Evolutionary conservation across 2,888 invertebrate genomes (phyloP), one percentile per base, ranked within the genome.

Genomic region (Epicampocera succincta): DNA sequence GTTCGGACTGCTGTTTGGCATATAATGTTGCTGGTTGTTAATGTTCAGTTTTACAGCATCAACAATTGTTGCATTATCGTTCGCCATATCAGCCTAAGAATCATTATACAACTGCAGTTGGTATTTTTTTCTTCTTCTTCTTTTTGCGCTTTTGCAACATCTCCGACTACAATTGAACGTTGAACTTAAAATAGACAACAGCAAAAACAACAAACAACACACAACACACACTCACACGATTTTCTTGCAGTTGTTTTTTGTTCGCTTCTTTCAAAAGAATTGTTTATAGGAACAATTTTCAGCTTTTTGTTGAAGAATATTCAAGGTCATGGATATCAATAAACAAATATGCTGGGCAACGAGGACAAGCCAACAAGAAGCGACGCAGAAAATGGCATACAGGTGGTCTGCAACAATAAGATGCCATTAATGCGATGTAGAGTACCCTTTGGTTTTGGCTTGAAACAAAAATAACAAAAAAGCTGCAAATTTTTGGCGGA

Each of bases 141-240:
- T 40, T 40, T 8, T 33, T 5, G 11, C 56, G 11, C 19, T 69
- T 58, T 21, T 38, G 48, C 46, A 17, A 15, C 46, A 42, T 40
- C 63, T 25, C 44, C 73, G 54, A 29, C n/a, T n/a, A n/a, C 78
- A 69, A 50, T 74, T 69, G 50, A 69, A 63, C 50, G 42, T 68
- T 79, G 68, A 69, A 79, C 58, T 80, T 71, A 63, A 48, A 19
- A 1, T 48, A 13, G 8, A 63, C 48, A 6, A 25, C 0, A 25
- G n/a, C n/a, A n/a, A n/a, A n/a, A n/a, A n/a, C n/a, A n/a, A n/a
- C n/a, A n/a, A n/a, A n/a, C n/a, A n/a, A n/a, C n/a, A n/a, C n/a
- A n/a, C n/a, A n/a, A n/a, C n/a, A n/a, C n/a, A n/a, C n/a, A n/a
- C n/a, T n/a, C n/a, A n/a, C 15, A 61, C 25, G 0, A 42, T 11